These are phyloP conservation scores for Columba janthina DNA, from an alignment of 2,113 vertebrate species.

Conservation along the genomic window DNA sequence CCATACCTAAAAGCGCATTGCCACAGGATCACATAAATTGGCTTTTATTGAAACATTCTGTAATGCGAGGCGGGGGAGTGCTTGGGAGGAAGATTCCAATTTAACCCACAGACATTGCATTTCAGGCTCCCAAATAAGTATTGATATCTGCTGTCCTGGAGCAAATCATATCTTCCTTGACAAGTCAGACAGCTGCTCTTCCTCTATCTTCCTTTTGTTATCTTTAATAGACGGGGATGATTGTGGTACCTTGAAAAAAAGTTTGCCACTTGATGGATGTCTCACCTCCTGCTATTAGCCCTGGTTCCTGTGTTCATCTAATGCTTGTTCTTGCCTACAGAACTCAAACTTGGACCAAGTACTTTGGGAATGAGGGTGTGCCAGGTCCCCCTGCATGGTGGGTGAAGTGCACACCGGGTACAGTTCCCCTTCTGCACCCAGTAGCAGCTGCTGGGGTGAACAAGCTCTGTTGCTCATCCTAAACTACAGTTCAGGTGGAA, in stretches of 20 bases:
- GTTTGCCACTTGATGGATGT: conserved; percentile 4
- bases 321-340: neutral
- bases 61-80: neutral
- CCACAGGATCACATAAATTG: conserved; percentile 48
- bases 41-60: conserved; percentile 57
- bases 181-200: conserved; percentile 47
- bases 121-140: conserved; percentile 61
- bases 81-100: conserved; percentile 4
- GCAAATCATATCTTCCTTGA: conserved; percentile 56
- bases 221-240: conserved; percentile 42
- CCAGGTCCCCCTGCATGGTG: neutral
- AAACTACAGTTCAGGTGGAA: neutral
- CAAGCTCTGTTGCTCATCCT: neutral
- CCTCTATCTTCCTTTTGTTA: conserved; percentile 43
- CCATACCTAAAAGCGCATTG: conserved; percentile 17
- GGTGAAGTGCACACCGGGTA: neutral
- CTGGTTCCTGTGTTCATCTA: conserved; percentile 18
- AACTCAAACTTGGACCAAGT: neutral
- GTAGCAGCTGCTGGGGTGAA: neutral
- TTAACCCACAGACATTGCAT: conserved; percentile 40
- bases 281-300: conserved; percentile 26
- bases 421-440: neutral
- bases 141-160: conserved; percentile 61
- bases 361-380: neutral
- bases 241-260: conserved; percentile 22